Percentiles rank a stretch among this genome's conserved stretches.
phyloP scores from a whole-genome alignment of 1,140 invertebrate species.

The Neodiprion virginianus region DNA sequence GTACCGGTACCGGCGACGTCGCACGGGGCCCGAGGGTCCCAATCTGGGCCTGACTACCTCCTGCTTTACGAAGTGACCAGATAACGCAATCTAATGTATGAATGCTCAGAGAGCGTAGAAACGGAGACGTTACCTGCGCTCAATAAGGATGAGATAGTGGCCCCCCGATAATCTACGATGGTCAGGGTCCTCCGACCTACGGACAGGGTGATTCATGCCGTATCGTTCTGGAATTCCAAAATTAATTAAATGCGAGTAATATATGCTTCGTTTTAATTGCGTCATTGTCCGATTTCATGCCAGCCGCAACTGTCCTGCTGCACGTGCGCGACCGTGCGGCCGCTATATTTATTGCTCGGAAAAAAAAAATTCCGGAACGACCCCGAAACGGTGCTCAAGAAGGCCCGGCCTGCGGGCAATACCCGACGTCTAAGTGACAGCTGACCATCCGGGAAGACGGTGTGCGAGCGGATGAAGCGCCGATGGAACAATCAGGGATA shows the following conservation, averaged over 20 bases:
- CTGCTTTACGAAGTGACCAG: background rate
- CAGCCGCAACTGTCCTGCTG: background rate
- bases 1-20: background rate
- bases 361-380: background rate
- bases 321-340: too few relatives aligned
- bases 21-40: background rate
- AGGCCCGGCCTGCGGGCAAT: too few relatives aligned
- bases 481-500: too few relatives aligned
- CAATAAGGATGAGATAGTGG: slow-evolving; percentile 14
- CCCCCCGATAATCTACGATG: slow-evolving; percentile 12
- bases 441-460: too few relatives aligned
- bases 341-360: background rate
- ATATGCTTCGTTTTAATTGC: slow-evolving; percentile 11
- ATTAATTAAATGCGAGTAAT: slow-evolving; percentile 13
- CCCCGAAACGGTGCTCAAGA: background rate
- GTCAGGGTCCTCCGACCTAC: background rate
- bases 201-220: slow-evolving; percentile 9
- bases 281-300: slow-evolving; percentile 2
- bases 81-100: slow-evolving; percentile 16
- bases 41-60: background rate
- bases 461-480: too few relatives aligned
- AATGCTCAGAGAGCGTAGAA: slow-evolving; percentile 13
- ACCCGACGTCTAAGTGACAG: too few relatives aligned
- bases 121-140: slow-evolving; percentile 11
- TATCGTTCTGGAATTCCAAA: slow-evolving; percentile 13